A percentile compares a stretch with the other conserved stretches of the same genome.
Conservation (phyloP, 1,140 invertebrate genomes). For the Hesperophylax magnus region DNA sequence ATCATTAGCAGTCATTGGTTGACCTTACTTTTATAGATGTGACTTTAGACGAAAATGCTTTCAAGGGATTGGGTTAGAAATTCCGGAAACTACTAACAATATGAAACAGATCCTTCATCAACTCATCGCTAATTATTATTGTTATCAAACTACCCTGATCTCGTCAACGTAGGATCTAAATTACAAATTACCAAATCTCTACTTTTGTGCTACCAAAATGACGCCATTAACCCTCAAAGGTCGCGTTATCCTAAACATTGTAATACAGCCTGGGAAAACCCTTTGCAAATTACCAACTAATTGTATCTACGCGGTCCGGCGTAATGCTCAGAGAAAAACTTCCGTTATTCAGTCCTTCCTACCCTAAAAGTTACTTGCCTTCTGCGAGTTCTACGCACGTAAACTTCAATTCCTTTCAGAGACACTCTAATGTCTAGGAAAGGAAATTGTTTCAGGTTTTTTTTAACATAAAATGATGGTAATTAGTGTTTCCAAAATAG, state of each 20-base stretch:
- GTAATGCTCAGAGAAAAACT: conserved; percentile 36
- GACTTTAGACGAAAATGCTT: too few relatives aligned
- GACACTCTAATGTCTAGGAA: neutral
- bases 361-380: conserved; percentile 8
- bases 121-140: neutral
- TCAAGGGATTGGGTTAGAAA: too few relatives aligned
- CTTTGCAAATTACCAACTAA: conserved; percentile 48
- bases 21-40: too few relatives aligned
- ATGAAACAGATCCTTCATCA: neutral
- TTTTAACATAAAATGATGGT: too few relatives aligned
- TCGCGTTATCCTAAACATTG: conserved; percentile 3
- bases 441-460: neutral
- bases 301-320: conserved; percentile 45
- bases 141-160: too few relatives aligned
- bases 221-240: conserved; percentile 31
- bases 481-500: too few relatives aligned
- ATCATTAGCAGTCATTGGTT: too few relatives aligned
- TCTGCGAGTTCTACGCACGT: neutral
- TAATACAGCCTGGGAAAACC: conserved; percentile 11
- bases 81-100: neutral
- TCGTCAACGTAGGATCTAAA: too few relatives aligned
- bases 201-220: conserved; percentile 1
- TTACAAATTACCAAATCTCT: conserved; percentile 1
- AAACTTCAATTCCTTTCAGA: conserved; percentile 17
- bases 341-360: neutral